Evolutionary conservation across 1,140 invertebrate genomes (phyloP), one percentile per base, ranked within the genome.

Genomic region (Drosophila nebulosa): DNA sequence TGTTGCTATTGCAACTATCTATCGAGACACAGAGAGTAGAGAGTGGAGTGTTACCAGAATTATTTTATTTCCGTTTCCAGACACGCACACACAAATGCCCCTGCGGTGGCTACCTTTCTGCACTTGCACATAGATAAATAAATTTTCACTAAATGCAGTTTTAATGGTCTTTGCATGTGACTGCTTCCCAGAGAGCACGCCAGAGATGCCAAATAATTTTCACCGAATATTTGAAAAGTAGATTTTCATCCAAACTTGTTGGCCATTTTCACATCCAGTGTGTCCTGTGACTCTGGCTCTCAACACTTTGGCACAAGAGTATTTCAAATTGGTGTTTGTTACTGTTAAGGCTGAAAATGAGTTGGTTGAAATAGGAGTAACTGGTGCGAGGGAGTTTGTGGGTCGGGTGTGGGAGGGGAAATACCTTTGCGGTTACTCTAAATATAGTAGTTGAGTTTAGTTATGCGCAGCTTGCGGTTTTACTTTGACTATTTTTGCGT

Each of bases 11-110:
- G 76, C 81, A 77, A 73, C 69, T 69, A 69, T 55, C 46, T 14
- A n/a, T 14, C 35, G 39, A 21, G 39, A 21, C 16, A 10, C 6
- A 7, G 6, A 42, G 39, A 42, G 39, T 27, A 2, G 30, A 32
- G 58, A 69, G 63, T 59, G 59, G 71, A 79, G 78, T 70, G 78
- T 57, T 65, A 70, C 42, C 81, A 64, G 69, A 73, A 75, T 83
- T 88, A 88, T 89, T 88, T 75, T 83, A 88, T 88, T 89, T 88
- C 83, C 83, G 83, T 76, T 88, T 83, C 81, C 83, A 67, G 70
- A 36, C 78, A 81, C 78, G 70, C 81, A 74, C 74, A 67, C 74
- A 36, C 74, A 69, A 79, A 81, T 88, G 65, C 71, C 68, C 83
- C 78, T 88, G 83, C 69, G 84, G 84, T 79, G 65, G 56, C 60